Conservation (phyloP, 1,140 invertebrate species). For the Patella vulgata region DNA sequence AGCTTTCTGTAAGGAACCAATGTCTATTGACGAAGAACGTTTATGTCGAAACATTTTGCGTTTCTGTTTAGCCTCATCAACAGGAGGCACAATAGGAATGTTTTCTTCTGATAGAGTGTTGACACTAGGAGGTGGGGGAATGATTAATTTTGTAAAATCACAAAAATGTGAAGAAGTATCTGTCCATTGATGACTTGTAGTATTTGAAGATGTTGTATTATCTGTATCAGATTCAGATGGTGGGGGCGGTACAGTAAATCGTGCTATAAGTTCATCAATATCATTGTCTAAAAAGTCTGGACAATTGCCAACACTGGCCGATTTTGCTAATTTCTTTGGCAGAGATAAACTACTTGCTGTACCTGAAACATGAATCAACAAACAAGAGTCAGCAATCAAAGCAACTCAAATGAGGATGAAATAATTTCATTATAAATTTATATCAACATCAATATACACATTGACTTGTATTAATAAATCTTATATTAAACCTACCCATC, state of each 20-base stretch:
- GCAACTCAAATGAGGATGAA: no score
- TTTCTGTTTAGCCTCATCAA: constrained; percentile 17
- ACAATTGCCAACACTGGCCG: constrained; percentile 46
- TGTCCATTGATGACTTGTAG: no score
- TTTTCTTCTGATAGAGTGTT: constrained; percentile 23
- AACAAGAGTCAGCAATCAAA: no score
- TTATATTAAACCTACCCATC: no score
- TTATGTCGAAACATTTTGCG: constrained; percentile 32
- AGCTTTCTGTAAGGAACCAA: constrained; percentile 16
- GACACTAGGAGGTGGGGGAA: constrained; percentile 77
- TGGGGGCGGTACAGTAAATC: constrained; percentile 81
- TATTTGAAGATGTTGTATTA: no score
- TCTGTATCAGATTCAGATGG: constrained; percentile 41
- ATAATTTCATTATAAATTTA: no score
- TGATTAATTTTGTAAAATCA: constrained; percentile 82
- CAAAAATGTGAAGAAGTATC: constrained; percentile 3
- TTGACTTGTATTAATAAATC: no score
- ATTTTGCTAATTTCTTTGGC: constrained; percentile 27
- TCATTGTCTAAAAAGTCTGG: constrained; percentile 58
- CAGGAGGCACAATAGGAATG: constrained; percentile 46
- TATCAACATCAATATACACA: no score
- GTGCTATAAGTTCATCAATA: constrained; percentile 84
- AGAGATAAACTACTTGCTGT: background rate
- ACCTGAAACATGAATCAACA: no score
- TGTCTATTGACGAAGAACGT: constrained; percentile 49